Conservation (phyloP, 2,888 invertebrate genomes). For the Kryphioiulus occultus region DNA sequence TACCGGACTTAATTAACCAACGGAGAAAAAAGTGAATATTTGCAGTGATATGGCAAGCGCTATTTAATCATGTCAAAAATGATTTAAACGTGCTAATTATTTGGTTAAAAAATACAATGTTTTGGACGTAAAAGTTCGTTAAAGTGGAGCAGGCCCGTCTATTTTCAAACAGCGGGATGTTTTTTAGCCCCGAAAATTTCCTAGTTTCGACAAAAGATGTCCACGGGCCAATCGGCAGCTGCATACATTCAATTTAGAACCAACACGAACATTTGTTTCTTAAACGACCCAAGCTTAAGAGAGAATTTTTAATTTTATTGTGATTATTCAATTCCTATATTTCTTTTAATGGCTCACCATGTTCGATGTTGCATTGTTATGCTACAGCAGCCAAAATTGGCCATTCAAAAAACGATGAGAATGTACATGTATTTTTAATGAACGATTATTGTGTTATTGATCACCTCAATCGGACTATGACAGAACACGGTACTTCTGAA, state of each 20-base stretch:
- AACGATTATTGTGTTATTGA: too few relatives aligned
- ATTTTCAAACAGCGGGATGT: background rate
- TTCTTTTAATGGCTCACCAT: too few relatives aligned
- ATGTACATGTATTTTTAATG: too few relatives aligned
- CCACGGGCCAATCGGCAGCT: background rate
- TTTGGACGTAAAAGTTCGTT: background rate
- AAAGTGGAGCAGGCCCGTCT: background rate
- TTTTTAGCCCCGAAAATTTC: background rate
- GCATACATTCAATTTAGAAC: background rate
- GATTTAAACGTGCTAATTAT: slow-evolving; percentile 21
- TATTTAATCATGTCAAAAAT: slow-evolving; percentile 2
- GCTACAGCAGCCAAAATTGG: too few relatives aligned
- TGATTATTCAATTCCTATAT: too few relatives aligned
- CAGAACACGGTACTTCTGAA: too few relatives aligned
- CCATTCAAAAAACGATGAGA: too few relatives aligned
- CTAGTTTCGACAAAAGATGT: background rate
- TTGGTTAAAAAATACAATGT: slow-evolving; percentile 11
- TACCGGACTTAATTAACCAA: background rate
- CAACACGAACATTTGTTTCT: too few relatives aligned
- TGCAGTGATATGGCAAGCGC: slow-evolving; percentile 23
- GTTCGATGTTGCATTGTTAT: too few relatives aligned
- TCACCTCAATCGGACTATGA: too few relatives aligned
- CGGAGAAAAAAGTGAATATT: slow-evolving; percentile 12
- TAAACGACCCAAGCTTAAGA: too few relatives aligned
- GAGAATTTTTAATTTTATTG: too few relatives aligned